Evolutionary conservation across 2,113 vertebrate genomes (phyloP).

Genomic region (Labeo catla): DNA sequence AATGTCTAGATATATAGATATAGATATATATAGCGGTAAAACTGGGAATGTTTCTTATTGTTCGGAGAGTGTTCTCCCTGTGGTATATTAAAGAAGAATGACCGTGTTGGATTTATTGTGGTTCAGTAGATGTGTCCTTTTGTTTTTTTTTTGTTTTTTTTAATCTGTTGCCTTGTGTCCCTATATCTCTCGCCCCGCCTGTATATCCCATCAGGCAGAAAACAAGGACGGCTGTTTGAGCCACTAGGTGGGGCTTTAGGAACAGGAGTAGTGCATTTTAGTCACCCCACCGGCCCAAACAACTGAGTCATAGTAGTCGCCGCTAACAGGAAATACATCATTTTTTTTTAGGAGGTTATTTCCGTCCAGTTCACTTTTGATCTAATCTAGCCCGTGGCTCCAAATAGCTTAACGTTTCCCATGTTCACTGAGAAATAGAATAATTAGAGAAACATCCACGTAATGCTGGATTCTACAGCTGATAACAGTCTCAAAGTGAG

Average conservation of each 20-base stretch:
- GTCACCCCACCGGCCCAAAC: conserved; percentile 67
- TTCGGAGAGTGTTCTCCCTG: conserved; percentile 69
- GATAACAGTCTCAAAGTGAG: conserved; percentile 76
- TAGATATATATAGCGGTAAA: conserved; percentile 43
- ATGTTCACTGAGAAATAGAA: conserved; percentile 58
- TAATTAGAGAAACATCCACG: conserved; percentile 58
- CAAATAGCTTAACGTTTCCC: conserved; percentile 56
- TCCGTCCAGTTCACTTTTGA: conserved; percentile 64
- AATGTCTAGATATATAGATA: conserved; percentile 60
- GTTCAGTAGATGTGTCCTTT: conserved; percentile 29
- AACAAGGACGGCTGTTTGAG: conserved; percentile 64
- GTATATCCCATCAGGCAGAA: conserved; percentile 17
- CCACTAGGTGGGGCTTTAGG: conserved; percentile 66
- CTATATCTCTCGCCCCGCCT: conserved; percentile 5
- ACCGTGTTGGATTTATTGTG: conserved; percentile 52
- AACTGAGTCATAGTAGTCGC: conserved; percentile 63
- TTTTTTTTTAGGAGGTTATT: conserved; percentile 59
- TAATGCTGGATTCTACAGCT: conserved; percentile 65
- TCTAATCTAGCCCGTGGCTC: conserved; percentile 66
- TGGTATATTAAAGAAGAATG: conserved; percentile 64
- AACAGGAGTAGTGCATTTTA: conserved; percentile 69
- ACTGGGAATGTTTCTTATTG: conserved; percentile 74
- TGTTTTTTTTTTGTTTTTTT: background rate
- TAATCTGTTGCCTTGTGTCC: conserved; percentile 29
- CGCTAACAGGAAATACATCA: conserved; percentile 64